A percentile compares a stretch with the other conserved stretches of the same genome.
phyloP scores from a whole-genome alignment of 2,888 invertebrate species.

The Julus scandinavius region DNA sequence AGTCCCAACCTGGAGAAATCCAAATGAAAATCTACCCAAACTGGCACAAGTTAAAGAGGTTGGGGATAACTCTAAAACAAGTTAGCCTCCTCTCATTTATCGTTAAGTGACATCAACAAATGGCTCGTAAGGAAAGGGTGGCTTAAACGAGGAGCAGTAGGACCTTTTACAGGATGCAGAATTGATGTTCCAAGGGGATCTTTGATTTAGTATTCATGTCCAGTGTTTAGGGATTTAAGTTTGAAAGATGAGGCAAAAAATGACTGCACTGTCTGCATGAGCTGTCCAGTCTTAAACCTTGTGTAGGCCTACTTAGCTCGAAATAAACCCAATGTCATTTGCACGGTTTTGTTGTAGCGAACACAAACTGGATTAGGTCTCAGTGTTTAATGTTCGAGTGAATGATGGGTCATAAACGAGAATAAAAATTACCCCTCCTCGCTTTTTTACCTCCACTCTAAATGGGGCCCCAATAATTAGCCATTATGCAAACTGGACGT shows the following conservation, averaged over 20 bases:
- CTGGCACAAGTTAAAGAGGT: background rate
- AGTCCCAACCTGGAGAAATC: background rate
- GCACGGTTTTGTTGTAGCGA: constrained; percentile 3
- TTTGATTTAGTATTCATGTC: constrained; percentile 46
- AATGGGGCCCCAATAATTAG: background rate
- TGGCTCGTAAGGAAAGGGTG: constrained; percentile 30
- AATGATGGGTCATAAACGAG: constrained; percentile 36
- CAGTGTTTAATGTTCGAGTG: background rate
- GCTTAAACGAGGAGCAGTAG: background rate
- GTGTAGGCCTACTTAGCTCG: background rate
- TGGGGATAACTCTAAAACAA: constrained; percentile 2
- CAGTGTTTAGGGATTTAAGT: constrained; percentile 43
- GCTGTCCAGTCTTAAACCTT: constrained; percentile 25
- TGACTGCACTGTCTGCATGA: constrained; percentile 29
- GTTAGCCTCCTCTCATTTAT: constrained; percentile 35
- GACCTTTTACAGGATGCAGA: constrained; percentile 15
- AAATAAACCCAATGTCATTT: constrained; percentile 20
- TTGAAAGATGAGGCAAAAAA: constrained; percentile 45
- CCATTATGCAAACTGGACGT: background rate
- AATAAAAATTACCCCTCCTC: constrained; percentile 2
- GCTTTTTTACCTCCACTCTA: background rate
- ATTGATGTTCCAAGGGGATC: constrained; percentile 43
- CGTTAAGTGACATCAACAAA: constrained; percentile 45
- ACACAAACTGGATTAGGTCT: constrained; percentile 7
- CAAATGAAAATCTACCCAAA: background rate